These are phyloP conservation scores for silkworm (Bombyx mori) DNA, from an alignment of 1,140 invertebrate species.

Conservation along the genomic window ASM3026992v2 NC_085109.1:6331501-6332000, in stretches of 20 bases:
- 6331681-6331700: conserved; percentile 57
- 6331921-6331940: conserved; percentile 44
- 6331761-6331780: conserved; percentile 87
- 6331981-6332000: no score
- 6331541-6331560: conserved; percentile 60
- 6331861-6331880: conserved; percentile 55
- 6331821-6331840: conserved; percentile 80
- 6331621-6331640: conserved; percentile 62
- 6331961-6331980: no score
- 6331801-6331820: conserved; percentile 82
- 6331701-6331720: conserved; percentile 61
- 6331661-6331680: conserved; percentile 35
- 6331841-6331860: conserved; percentile 56
- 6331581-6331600: conserved; percentile 62
- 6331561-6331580: conserved; percentile 53
- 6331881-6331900: conserved; percentile 52
- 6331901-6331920: conserved; percentile 36
- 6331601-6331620: conserved; percentile 69
- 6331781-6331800: conserved; percentile 88
- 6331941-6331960: conserved; percentile 27
- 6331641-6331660: conserved; percentile 57
- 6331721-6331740: conserved; percentile 62
- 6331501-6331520: conserved; percentile 41
- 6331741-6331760: conserved; percentile 72
- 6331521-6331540: conserved; percentile 58